Evolutionary conservation across 2,113 vertebrate species (phyloP).

Genomic region (Rhagologus leucostigma): DNA sequence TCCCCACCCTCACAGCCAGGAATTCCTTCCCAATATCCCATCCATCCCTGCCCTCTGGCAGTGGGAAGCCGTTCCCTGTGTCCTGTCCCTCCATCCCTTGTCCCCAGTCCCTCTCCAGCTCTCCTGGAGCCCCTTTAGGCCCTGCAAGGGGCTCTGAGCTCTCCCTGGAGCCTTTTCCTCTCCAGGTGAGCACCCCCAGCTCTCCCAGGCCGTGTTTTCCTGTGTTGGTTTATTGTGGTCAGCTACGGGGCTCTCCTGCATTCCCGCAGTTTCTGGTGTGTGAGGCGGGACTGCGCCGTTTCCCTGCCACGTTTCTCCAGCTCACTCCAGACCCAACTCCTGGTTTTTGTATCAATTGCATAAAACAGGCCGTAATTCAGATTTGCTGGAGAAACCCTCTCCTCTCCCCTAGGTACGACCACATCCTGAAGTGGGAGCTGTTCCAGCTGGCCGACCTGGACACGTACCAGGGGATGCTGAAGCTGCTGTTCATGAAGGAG

Average conservation of each 20-base stretch:
- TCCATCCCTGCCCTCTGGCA: neutral
- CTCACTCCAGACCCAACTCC: neutral
- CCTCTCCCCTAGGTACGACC: slow-evolving; percentile 77
- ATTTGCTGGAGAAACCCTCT: fast-evolving
- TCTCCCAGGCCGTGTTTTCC: neutral
- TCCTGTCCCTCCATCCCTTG: neutral
- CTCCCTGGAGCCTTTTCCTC: neutral
- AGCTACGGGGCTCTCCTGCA: fast-evolving
- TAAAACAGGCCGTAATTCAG: fast-evolving
- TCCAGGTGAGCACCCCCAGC: fast-evolving
- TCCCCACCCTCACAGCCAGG: fast-evolving
- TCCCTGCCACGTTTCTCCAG: neutral
- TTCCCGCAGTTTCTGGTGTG: fast-evolving
- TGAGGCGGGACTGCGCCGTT: neutral
- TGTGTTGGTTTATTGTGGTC: fast-evolving
- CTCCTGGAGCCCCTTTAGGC: neutral
- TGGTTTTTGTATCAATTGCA: neutral
- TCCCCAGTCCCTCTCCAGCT: neutral
- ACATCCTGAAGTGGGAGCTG: slow-evolving; percentile 98
- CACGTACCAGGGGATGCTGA: slow-evolving; percentile 98
- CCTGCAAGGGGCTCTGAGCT: neutral
- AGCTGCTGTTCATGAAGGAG: slow-evolving; percentile 99
- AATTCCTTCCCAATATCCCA: neutral
- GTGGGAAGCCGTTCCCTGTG: neutral
- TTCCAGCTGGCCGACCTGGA: slow-evolving; percentile 98